Conservation (phyloP, 2,797 vertebrate species). For the Acipenser oxyrinchus region DNA sequence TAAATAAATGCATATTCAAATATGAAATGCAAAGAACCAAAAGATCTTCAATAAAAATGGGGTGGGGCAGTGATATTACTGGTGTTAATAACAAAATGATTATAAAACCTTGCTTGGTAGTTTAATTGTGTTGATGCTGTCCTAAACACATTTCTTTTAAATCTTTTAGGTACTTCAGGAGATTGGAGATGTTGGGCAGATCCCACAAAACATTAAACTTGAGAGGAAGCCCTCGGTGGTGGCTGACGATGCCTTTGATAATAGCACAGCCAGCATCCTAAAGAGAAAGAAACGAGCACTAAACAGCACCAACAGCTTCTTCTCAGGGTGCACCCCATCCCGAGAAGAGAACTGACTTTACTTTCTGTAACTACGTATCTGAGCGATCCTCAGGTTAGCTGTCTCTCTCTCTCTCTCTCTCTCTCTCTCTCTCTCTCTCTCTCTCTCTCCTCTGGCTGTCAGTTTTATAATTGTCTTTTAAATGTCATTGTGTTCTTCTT, state of each 20-base stretch:
- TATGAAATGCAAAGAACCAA: too few relatives aligned
- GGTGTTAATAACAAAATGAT: too few relatives aligned
- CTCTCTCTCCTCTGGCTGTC: neutral
- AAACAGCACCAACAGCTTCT: conserved; percentile 76
- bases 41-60: too few relatives aligned
- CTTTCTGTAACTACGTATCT: neutral
- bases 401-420: neutral
- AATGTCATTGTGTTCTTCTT: too few relatives aligned
- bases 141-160: too few relatives aligned
- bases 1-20: too few relatives aligned
- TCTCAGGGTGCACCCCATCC: conserved; percentile 79
- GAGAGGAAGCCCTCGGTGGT: conserved; percentile 28
- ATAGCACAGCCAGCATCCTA: conserved; percentile 51
- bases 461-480: neutral
- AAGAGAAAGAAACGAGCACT: conserved; percentile 71
- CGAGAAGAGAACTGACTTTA: conserved; percentile 50
- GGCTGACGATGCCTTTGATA: conserved; percentile 50
- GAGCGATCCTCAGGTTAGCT: neutral
- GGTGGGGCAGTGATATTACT: neutral
- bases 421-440: neutral
- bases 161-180: conserved; percentile 61
- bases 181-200: conserved; percentile 57
- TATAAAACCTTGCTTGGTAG: too few relatives aligned
- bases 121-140: too few relatives aligned
- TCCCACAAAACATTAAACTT: conserved; percentile 36